phyloP scores from a whole-genome alignment of 2,888 invertebrate species.

The Apamea sordens region DNA sequence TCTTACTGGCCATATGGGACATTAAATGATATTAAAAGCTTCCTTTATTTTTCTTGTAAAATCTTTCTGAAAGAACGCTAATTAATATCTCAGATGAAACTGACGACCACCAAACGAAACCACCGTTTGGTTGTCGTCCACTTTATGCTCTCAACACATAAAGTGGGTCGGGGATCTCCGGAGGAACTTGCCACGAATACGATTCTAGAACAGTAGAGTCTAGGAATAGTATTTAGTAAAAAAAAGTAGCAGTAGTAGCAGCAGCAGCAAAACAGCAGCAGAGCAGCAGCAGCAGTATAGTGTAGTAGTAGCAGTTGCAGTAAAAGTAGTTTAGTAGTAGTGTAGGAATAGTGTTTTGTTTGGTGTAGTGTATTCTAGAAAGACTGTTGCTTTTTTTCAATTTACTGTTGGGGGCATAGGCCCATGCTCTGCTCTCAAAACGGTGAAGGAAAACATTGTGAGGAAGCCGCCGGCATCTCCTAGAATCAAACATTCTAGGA shows the following conservation, averaged over 20 bases:
- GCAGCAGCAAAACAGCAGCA: too few relatives aligned
- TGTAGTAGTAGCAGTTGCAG: too few relatives aligned
- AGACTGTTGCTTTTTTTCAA: neutral
- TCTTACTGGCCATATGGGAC: neutral
- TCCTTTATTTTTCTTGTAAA: neutral
- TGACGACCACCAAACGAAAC: neutral
- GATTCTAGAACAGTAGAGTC: too few relatives aligned
- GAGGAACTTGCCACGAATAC: neutral
- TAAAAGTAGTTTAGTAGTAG: too few relatives aligned
- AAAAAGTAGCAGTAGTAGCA: too few relatives aligned
- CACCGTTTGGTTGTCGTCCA: neutral
- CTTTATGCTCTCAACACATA: neutral
- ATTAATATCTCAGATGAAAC: neutral
- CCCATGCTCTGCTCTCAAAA: too few relatives aligned
- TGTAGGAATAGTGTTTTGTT: neutral
- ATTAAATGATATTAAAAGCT: neutral
- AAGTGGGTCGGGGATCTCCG: neutral
- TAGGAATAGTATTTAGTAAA: neutral
- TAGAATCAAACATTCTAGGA: too few relatives aligned
- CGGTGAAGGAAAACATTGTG: too few relatives aligned
- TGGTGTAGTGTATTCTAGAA: too few relatives aligned
- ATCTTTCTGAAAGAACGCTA: neutral
- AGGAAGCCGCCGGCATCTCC: too few relatives aligned
- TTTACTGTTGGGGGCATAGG: neutral
- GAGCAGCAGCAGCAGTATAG: too few relatives aligned